Base-by-base conservation (phyloP, 2,888 invertebrate genomes). In the Anthophora plumipes region DNA sequence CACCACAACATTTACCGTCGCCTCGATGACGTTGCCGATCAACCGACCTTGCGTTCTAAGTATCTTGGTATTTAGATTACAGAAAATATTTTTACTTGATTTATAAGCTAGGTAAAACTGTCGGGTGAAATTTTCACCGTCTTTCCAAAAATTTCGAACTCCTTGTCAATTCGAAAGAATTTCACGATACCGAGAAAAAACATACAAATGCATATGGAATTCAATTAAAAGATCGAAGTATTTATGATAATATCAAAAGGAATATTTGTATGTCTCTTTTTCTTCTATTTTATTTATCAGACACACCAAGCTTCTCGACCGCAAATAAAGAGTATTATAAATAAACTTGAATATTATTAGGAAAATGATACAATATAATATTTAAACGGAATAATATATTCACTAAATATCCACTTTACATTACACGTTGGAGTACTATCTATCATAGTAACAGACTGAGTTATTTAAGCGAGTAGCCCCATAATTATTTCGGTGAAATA, bases 41-140 rank as follows among this genome's bases (percentile, higher is more conserved):
- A 63, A 77, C 61, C 85, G 88, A 89, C 88, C 88, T 88, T 89
- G 88, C 89, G 85, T 85, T 88, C 86, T 84, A 55, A 70, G 79
- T 85, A 80, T 79, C 77, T 31, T 31, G 80, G 82, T 87, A 87
- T 85, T 85, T 80, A 74, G 78, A 86, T 82, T 86, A 79, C 74
- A 71, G 66, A 70, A 69, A 67, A 82, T 64, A 70, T 68, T 76
- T 61, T 50, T 77, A 8, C 25, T 31, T 17, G 9, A n/a, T 3
- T 17, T 59, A 31, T 17, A 39, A 37, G 14, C 12, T 39, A 7
- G 4, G 61, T 22, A 43, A 41, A 61, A 55, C 12, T 14, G 12
- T 1, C 57, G 5, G 31, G 9, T 22, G 50, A 52, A 14, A 9
- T 48, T 43, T 39, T 43, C 14, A 50, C 22, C 2, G 11, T n/a